Base-by-base conservation (phyloP, 2,797 vertebrate genomes). In the Tenualosa thibaudeaui region DNA sequence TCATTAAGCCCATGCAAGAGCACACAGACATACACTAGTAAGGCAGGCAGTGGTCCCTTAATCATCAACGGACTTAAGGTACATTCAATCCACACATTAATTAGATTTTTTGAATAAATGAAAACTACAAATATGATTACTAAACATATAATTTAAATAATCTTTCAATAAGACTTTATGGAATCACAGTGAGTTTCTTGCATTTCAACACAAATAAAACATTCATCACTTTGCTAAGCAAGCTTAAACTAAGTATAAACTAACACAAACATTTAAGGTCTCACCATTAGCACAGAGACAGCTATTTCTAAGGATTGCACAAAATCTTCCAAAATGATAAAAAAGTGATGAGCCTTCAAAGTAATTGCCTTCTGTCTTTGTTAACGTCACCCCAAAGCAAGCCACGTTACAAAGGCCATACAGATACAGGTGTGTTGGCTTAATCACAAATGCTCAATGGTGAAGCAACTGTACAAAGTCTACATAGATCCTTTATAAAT, bases 1-100 rank as follows among this genome's bases (percentile, higher is more conserved):
- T 78, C 31, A 75, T 75, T 75, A 12, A 17, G 71, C 71, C 37
- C 71, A 78, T 78, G 71, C 71, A 78, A 19, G 40, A 78, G 31
- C 68, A 43, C 37, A 22, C 37, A 78, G 37, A 78, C 71, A 78
- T 19, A 78, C 31, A 17, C 22, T 46, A 19, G 43, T 43, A 78
- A 46, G 71, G 71, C 37, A 46, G 40, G 40, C 71, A 46, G 37
- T 78, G 71, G 8, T 75, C 31, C 31, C 68, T 75, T 75, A 5
- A 75, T n/a, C 31, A 6, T 17, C 3, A 3, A 37, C 37, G 31
- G 13, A 8, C 31, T 40, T 40, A 75, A 15, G 40, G 68, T 40
- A 75, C 68, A 75, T 15, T 75, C 31, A 2, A 10, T 40, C 37
- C 7, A 71, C 15, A 78, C 15, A 78, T 78, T 43, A 2, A 46